Evolutionary conservation across 2,888 invertebrate genomes (phyloP).

Genomic region (Brachynemurus nebulosus): DNA sequence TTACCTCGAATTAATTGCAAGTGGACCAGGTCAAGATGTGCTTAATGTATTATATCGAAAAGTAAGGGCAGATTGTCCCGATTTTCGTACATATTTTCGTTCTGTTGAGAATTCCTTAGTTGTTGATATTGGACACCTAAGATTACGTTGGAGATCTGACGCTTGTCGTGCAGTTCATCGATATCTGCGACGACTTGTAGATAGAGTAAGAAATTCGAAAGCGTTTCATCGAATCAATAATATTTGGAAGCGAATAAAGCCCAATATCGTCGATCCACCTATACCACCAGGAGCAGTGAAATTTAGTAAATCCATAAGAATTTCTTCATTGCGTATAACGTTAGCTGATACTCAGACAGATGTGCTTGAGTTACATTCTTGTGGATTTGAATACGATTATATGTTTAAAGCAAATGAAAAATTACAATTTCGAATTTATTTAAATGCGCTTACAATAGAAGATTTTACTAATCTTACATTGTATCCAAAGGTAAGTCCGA

Average conservation of each 20-base stretch:
- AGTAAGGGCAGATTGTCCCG: constrained; percentile 68
- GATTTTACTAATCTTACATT: constrained; percentile 60
- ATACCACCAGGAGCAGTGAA: constrained; percentile 64
- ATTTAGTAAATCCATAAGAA: constrained; percentile 53
- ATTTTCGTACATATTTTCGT: constrained; percentile 67
- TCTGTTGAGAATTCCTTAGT: constrained; percentile 66
- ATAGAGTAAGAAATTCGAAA: background rate
- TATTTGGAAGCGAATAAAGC: background rate
- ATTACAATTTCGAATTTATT: constrained; percentile 54
- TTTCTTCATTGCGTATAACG: constrained; percentile 44
- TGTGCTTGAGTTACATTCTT: constrained; percentile 48
- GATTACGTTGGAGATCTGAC: constrained; percentile 56
- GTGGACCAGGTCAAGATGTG: constrained; percentile 45
- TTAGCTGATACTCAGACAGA: constrained; percentile 59
- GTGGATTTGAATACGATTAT: constrained; percentile 58
- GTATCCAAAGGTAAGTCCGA: constrained; percentile 49
- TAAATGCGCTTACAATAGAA: constrained; percentile 53
- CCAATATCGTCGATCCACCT: constrained; percentile 39
- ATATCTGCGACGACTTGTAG: constrained; percentile 35
- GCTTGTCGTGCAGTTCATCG: constrained; percentile 56
- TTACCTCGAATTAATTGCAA: constrained; percentile 59
- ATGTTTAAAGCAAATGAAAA: constrained; percentile 64
- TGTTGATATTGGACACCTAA: constrained; percentile 47
- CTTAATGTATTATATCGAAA: constrained; percentile 62
- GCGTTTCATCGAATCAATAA: background rate